Base-by-base conservation (phyloP, 2,113 vertebrate species). In the Conger conger region DNA sequence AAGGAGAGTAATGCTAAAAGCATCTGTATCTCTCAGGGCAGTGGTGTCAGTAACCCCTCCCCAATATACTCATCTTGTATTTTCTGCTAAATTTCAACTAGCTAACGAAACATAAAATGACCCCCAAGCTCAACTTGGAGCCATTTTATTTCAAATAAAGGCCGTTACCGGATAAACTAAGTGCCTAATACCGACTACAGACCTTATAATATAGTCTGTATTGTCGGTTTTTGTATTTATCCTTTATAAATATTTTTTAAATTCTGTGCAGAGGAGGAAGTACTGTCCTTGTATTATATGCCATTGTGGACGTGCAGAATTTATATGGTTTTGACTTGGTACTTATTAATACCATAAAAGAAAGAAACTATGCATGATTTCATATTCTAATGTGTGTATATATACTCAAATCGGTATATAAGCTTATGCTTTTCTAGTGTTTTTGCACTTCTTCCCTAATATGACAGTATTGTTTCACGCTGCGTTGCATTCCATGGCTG, bases 341-440 rank as follows among this genome's bases (percentile, higher is more conserved):
- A 94, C 91, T 88, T 89, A 89, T 86, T 92, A 93, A 93, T 95
- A 95, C 93, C 88, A 91, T 90, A 92, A 94, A 87, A 91, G 89
- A 90, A 89, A 91, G n/a, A 94, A 96, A 93, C 95, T 97, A 97
- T 97, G 97, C 96, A 97, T 97, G 97, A 93, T 94, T 94, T 95
- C 96, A 92, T 94, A 94, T 93, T 93, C 93, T 93, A 92, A 90
- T 97, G 94, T 96, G 93, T 93, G 94, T 93, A 92, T 80, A 33
- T 87, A 79, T 95, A 94, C 91, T 95, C 91, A 79, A 94, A 93
- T 95, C 94, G 94, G 93, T 93, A 89, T 94, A 95, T 96, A 97
- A 96, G 95, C 95, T 95, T 96, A 87, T 91, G 93, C 93, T 93
- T 93, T 84, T 90, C 93, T 95, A 90, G 94, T 96, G 93, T 92